These are phyloP conservation scores for Eudorcas thomsonii DNA, from an alignment of 2,113 vertebrate genomes.

Conservation along the genomic window DNA sequence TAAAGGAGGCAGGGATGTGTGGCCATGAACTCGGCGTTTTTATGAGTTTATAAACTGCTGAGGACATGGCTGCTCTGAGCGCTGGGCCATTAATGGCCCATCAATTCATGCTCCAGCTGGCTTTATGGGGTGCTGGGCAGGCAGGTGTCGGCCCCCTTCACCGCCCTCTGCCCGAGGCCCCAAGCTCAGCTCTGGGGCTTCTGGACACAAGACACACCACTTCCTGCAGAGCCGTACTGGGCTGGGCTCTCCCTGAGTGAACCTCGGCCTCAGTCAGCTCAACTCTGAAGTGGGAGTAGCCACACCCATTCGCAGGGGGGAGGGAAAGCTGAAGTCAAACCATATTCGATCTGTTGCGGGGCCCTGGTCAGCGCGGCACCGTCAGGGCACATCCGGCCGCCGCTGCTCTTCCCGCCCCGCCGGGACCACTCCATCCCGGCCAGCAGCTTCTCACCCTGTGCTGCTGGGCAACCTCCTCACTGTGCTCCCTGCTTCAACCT, in stretches of 20 bases:
- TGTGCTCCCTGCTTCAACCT: too few species aligned
- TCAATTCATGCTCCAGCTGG: conserved; percentile 45
- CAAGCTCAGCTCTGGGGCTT: not conserved
- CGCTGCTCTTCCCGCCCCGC: fast-evolving
- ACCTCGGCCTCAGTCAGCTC: not conserved
- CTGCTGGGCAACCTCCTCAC: fast-evolving
- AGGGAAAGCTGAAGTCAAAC: not conserved
- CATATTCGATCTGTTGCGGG: fast-evolving
- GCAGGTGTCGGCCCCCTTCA: conserved; percentile 35
- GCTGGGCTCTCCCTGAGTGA: fast-evolving
- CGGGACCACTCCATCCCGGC: fast-evolving
- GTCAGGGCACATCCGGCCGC: fast-evolving
- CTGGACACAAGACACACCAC: fast-evolving
- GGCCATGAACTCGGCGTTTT: conserved; percentile 9
- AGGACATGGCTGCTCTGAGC: not conserved
- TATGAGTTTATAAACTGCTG: conserved; percentile 67
- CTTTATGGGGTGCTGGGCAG: conserved; percentile 1
- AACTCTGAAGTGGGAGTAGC: not conserved
- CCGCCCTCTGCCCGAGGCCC: not conserved
- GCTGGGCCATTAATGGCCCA: conserved; percentile 45
- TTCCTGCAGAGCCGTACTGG: fast-evolving
- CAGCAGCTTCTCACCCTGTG: fast-evolving
- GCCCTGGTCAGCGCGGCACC: fast-evolving
- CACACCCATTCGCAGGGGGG: not conserved
- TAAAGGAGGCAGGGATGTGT: not conserved